phyloP scores from a whole-genome alignment of 1,140 invertebrate genomes.

The Rhysida immarginata region DNA sequence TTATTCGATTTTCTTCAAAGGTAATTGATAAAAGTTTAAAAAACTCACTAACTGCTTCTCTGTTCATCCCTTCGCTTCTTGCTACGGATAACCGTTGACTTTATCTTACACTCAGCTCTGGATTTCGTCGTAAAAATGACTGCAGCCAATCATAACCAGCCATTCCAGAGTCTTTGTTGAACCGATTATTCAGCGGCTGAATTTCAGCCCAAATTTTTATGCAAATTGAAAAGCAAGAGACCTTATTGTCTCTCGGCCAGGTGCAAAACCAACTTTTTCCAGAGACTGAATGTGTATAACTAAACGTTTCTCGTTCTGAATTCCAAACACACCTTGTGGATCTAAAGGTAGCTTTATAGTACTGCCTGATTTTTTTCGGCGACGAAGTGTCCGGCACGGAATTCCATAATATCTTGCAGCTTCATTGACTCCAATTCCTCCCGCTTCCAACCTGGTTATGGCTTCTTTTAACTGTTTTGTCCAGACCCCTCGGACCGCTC shows the following conservation, averaged over 20 bases:
- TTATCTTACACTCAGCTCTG: neutral
- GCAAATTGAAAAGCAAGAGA: neutral
- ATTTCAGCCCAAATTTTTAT: neutral
- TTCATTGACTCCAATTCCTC: neutral
- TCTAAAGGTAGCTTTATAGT: neutral
- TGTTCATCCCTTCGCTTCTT: neutral
- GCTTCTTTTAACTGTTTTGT: neutral
- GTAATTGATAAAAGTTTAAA: neutral
- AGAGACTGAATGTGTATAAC: neutral
- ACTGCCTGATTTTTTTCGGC: neutral
- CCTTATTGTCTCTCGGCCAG: neutral
- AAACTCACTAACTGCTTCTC: neutral
- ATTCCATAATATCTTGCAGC: neutral
- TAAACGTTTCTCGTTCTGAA: neutral
- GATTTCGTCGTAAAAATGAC: neutral
- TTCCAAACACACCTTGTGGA: neutral
- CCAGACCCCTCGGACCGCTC: neutral
- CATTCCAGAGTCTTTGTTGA: neutral
- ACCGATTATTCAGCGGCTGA: neutral
- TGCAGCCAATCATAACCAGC: neutral
- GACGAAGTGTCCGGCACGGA: neutral
- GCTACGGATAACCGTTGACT: neutral
- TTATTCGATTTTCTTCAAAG: neutral
- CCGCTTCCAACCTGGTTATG: neutral
- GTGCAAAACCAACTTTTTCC: slow-evolving; percentile 3